Evolutionary conservation across 2,113 vertebrate species (phyloP), one percentile per base, ranked within the genome.

Genomic region (Elanus axillaris): DNA sequence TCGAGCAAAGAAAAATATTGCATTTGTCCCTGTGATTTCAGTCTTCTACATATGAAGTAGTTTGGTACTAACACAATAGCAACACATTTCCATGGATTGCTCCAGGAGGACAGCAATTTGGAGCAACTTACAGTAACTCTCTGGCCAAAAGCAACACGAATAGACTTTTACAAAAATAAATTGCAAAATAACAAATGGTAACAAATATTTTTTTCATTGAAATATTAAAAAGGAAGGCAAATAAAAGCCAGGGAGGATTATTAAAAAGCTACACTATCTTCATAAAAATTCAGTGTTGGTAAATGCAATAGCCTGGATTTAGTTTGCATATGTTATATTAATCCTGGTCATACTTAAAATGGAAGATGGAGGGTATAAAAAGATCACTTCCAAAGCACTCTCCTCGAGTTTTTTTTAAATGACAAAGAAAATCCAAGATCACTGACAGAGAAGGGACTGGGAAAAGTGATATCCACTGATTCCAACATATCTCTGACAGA

Each of bases 151-250:
- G 40, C 83, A 96, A 93, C 86, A 93, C 69, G 94, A 97, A 96
- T 21, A 94, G 91, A 91, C 86, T 81, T 96, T 94, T 85, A 85
- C 48, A 96, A 88, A 95, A 97, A 97, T 82, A 97, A 96, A 96
- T 75, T 89, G 93, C 81, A 96, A 96, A 96, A 94, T 88, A 95
- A 93, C 81, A 95, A 97, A 96, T 56, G 27, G 68, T 60, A 94
- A 90, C 68, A 93, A 90, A 32, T 69, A 2, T 69, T 86, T 93
- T 92, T 95, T 75, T 73, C 66, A 85, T 79, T 90, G 84, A 95
- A 94, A 94, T 95, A 84, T 94, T 95, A 87, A 95, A 95, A 95
- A 93, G 45, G 27, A 85, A 91, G 45, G 91, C 58, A 97, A 96
- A 95, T 69, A 82, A 87, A 94, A 96, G 69, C 93, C 93, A 79